Base-by-base conservation (phyloP, 64 coral and sea anemone genomes). In the Stylophora pistillata region DNA sequence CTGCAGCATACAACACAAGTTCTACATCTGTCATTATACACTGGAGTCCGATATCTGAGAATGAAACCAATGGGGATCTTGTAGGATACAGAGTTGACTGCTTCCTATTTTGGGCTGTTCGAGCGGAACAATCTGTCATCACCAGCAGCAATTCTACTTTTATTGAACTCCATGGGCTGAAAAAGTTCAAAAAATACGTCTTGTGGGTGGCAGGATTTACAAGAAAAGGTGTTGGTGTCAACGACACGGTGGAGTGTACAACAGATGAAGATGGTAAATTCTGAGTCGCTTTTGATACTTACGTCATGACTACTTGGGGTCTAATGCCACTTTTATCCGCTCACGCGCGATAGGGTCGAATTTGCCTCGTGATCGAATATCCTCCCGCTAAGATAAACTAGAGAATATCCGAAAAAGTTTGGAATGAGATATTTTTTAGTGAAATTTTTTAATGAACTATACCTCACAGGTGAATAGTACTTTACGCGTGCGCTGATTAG, bases 261-360 rank as follows among this genome's bases (percentile, higher is more conserved):
- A 86, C 83, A 62, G 84, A 60, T 74, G 90, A 87, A 58, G 90
- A 86, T 79, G 74, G 90, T 92, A 87, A 92, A 73, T 12, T n/a
- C n/a, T n/a, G n/a, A 16, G 59, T 61, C 20, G 5, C 20, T 16
- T 17, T 61, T 61, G 14, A 57, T 57, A 57, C 14, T 61, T 61
- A 61, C 59, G 20, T 61, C 2, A 16, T 2, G 59, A 5, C 14
- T 61, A 16, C 13, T 9, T 17, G 14, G 59, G 20, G 20, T 17
- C 14, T 18, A 61, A n/a, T n/a, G 13, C 59, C 15, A 61, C 59
- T 61, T 4, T 16, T 61, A 4, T 61, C 14, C 14, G 20, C 4
- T 18, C 2, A 61, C 20, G 2, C 14, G 4, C 14, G 15, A 61
- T 61, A 9, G 20, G 20, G 20, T 2, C 2, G 5, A 61, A 17